phyloP scores from a whole-genome alignment of 1,140 invertebrate genomes.

The Drosophila yakuba region DNA sequence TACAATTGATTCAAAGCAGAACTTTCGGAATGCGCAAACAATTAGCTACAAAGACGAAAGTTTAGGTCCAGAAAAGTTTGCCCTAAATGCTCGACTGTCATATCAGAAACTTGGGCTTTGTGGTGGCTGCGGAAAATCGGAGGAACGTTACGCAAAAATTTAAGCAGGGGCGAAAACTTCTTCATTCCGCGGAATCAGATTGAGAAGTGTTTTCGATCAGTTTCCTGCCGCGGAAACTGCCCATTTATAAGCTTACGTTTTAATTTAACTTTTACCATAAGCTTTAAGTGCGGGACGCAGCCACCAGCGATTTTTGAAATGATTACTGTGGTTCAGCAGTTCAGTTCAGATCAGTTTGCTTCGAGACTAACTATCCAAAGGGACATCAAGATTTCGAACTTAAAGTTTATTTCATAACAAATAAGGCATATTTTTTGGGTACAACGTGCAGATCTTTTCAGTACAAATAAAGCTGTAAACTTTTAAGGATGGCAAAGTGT shows the following conservation, averaged over 20 bases:
- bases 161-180: slow-evolving; percentile 3
- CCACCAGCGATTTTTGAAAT: no score
- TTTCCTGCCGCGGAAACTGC: neutral
- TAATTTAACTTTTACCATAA: neutral
- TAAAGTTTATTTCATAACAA: no score
- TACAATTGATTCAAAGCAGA: slow-evolving; percentile 11
- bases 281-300: no score
- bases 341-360: no score
- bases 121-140: neutral
- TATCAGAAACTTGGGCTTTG: slow-evolving; percentile 29
- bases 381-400: no score
- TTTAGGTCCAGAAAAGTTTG: slow-evolving; percentile 29
- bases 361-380: no score
- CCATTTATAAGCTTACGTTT: neutral
- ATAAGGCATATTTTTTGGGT: no score
- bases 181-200: neutral
- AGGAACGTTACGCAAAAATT: neutral
- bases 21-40: slow-evolving; percentile 40
- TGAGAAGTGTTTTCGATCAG: slow-evolving; percentile 4
- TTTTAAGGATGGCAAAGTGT: no score
- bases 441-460: no score
- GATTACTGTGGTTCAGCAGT: no score
- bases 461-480: no score
- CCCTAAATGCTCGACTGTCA: slow-evolving; percentile 7
- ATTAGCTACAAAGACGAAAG: slow-evolving; percentile 39